Evolutionary conservation across 2,113 vertebrate species (phyloP).

Genomic region (Rana temporaria): DNA sequence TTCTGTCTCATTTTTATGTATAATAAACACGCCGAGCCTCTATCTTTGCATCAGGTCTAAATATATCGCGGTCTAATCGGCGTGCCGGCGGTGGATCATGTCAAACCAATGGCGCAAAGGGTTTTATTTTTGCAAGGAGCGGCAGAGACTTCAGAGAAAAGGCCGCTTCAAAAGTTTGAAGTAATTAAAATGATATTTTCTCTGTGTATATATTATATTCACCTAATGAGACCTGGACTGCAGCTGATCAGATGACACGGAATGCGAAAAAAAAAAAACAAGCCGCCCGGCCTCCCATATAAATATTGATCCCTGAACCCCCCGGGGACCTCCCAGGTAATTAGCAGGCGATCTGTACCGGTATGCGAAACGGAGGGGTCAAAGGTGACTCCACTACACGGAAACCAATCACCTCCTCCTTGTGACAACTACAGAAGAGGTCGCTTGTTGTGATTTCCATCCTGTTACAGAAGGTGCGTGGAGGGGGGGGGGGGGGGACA

Average conservation of each 20-base stretch:
- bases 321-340: constrained; percentile 47
- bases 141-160: not conserved
- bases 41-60: no score
- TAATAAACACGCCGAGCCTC: not conserved
- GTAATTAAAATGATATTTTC: constrained; percentile 36
- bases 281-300: not conserved
- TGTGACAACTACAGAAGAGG: no score
- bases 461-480: not conserved
- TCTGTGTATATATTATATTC: constrained; percentile 4
- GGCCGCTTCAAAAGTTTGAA: not conserved
- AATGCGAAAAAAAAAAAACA: constrained; percentile 5
- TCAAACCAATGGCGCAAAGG: no score
- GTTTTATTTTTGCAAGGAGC: not conserved
- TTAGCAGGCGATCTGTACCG: constrained; percentile 22
- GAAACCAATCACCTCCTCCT: constrained; percentile 5
- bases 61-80: no score
- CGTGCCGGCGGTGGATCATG: no score
- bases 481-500: not conserved
- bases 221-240: constrained; percentile 27
- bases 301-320: constrained; percentile 46
- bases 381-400: constrained; percentile 13
- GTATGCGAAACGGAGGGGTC: constrained; percentile 22
- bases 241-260: not conserved
- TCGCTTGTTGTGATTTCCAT: not conserved
- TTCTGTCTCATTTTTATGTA: not conserved